phyloP scores from a whole-genome alignment of 2,113 vertebrate genomes.

The Synodontis membranacea region DNA sequence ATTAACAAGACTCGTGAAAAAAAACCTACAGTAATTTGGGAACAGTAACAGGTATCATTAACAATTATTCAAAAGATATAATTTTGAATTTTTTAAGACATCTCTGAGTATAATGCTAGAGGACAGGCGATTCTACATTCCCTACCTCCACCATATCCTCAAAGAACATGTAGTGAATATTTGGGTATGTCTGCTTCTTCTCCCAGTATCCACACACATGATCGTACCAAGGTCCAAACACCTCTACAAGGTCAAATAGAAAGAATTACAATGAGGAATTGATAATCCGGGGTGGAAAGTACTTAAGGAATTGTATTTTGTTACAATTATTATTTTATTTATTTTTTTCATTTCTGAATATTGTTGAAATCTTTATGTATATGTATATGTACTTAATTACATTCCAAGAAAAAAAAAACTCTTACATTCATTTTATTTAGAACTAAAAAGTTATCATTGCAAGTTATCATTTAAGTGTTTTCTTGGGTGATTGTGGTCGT shows the following conservation, averaged over 20 bases:
- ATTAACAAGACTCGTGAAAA: too few relatives aligned
- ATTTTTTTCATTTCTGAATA: not conserved
- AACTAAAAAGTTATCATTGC: not conserved
- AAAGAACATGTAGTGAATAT: conserved; percentile 79
- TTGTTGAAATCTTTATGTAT: not conserved
- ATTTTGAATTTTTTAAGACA: too few relatives aligned
- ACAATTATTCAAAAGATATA: not conserved
- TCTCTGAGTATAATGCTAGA: not conserved
- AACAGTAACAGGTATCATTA: not conserved
- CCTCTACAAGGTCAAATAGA: conserved; percentile 58
- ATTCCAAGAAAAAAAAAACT: not conserved
- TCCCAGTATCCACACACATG: conserved; percentile 80
- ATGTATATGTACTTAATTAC: not conserved
- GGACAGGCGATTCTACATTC: not conserved
- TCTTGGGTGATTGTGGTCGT: not conserved
- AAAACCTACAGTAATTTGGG: not conserved
- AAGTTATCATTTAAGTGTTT: not conserved
- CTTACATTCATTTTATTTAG: not conserved
- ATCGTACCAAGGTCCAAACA: conserved; percentile 79
- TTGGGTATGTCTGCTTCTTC: conserved; percentile 71
- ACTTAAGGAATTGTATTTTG: not conserved
- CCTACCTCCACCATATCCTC: conserved; percentile 82
- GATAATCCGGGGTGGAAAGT: not conserved
- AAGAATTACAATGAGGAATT: not conserved
- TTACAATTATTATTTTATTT: not conserved